Conservation (phyloP, 2,113 vertebrate species). For the Pygoscelis antarcticus region DNA sequence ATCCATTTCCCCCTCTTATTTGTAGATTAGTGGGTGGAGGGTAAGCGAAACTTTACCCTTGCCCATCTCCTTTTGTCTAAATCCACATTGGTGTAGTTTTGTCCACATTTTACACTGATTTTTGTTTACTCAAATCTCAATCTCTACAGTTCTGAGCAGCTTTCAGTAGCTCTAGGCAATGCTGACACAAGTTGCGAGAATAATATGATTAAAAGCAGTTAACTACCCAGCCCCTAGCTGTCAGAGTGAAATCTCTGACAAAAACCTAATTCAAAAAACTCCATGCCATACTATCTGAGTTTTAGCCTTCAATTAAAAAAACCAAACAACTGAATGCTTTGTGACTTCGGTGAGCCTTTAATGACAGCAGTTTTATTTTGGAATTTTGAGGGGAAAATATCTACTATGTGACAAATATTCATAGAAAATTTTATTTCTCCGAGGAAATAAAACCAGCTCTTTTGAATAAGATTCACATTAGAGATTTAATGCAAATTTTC, state of each 20-base stretch:
- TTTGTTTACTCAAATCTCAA: background rate
- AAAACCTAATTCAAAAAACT: background rate
- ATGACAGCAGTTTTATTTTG: background rate
- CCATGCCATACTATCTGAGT: fast-evolving
- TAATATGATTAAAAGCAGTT: constrained; percentile 39
- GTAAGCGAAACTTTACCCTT: background rate
- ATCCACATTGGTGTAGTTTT: background rate
- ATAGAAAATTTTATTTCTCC: background rate
- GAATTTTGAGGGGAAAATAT: background rate
- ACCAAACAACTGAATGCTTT: background rate
- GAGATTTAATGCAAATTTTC: background rate
- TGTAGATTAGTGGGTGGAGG: background rate
- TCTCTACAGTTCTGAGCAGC: background rate
- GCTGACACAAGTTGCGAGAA: constrained; percentile 24
- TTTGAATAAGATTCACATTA: background rate
- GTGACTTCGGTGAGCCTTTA: background rate
- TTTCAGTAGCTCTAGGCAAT: constrained; percentile 36
- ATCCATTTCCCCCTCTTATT: background rate
- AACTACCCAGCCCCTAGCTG: background rate
- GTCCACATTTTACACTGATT: background rate
- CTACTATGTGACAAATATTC: background rate
- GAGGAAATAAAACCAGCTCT: background rate
- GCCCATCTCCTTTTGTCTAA: background rate
- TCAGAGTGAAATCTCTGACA: background rate
- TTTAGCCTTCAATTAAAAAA: background rate